These are phyloP conservation scores for Leptocoma aspasia DNA, from an alignment of 2,113 vertebrate genomes.

Conservation along the genomic window DNA sequence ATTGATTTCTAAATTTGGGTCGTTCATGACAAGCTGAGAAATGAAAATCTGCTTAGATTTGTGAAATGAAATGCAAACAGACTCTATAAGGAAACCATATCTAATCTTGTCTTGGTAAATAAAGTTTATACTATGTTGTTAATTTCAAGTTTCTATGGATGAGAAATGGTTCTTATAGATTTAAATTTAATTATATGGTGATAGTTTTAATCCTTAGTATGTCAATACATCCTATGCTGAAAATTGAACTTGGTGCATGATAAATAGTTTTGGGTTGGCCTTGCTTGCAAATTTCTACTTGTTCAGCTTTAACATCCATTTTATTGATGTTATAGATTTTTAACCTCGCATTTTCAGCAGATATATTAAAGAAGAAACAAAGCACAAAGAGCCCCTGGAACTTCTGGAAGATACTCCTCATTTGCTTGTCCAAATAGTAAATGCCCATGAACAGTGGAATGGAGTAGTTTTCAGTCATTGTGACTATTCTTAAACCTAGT, in stretches of 20 bases:
- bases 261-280: neutral
- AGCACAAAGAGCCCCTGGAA: neutral
- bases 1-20: neutral
- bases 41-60: neutral
- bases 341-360: neutral
- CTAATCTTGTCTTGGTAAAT: neutral
- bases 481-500: neutral
- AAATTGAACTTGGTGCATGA: neutral
- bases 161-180: neutral
- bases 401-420: neutral
- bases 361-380: neutral
- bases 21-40: neutral
- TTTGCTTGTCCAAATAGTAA: neutral
- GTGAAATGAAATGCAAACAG: neutral
- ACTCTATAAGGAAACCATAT: neutral
- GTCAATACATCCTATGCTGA: neutral
- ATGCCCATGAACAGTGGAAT: neutral
- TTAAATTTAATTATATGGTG: neutral
- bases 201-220: neutral
- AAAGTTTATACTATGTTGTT: neutral
- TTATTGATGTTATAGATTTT: neutral
- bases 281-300: neutral
- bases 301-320: neutral
- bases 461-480: neutral
- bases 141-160: neutral